Percentiles rank a stretch among this genome's conserved stretches.
phyloP scores from a whole-genome alignment of 2,888 invertebrate species.

The Xestia rhomboidea region DNA sequence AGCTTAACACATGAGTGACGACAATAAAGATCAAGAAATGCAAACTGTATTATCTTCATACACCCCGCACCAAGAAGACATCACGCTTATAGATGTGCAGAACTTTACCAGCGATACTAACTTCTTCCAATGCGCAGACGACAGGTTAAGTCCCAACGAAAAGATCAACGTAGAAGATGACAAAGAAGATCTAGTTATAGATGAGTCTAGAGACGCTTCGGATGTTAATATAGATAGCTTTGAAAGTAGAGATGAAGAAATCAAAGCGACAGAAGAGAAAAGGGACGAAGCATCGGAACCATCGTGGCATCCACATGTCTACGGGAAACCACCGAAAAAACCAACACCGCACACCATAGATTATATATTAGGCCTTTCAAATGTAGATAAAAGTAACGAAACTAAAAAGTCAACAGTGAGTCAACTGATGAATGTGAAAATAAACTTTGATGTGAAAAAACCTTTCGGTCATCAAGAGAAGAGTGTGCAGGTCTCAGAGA shows the following conservation, averaged over 20 bases:
- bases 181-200: constrained; percentile 79
- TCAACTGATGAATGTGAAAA: constrained; percentile 83
- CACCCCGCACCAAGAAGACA: constrained; percentile 76
- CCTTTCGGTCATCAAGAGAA: constrained; percentile 71
- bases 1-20: constrained; percentile 83
- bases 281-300: constrained; percentile 77
- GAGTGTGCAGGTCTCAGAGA: constrained; percentile 86
- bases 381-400: constrained; percentile 66
- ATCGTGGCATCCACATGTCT: constrained; percentile 97
- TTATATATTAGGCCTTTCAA: constrained; percentile 94
- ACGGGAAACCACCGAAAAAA: constrained; percentile 94
- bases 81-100: constrained; percentile 67
- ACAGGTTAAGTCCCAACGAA: constrained; percentile 78
- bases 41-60: constrained; percentile 84
- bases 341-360: constrained; percentile 97
- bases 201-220: constrained; percentile 67
- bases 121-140: constrained; percentile 75
- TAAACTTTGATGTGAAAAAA: constrained; percentile 79
- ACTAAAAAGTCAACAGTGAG: constrained; percentile 76
- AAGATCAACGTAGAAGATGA: constrained; percentile 82
- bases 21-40: constrained; percentile 81
- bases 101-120: constrained; percentile 63
- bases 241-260: constrained; percentile 63
- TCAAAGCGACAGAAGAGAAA: constrained; percentile 63
- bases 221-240: constrained; percentile 68